Conservation (phyloP, 2,797 vertebrate species). For the Allobates femoralis region DNA sequence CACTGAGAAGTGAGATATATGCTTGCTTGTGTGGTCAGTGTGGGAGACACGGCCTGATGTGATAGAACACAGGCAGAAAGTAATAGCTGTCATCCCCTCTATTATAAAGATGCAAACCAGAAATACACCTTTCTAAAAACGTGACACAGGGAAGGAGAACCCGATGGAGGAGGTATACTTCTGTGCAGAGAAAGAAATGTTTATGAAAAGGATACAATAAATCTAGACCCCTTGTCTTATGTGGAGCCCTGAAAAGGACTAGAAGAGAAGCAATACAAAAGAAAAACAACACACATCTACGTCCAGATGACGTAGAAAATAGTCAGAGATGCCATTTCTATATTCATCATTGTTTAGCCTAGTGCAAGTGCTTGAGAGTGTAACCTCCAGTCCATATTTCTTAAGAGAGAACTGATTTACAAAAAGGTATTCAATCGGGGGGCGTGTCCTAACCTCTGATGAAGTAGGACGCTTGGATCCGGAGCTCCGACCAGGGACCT, state of each 20-base stretch:
- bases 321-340: neutral
- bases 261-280: neutral
- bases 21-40: slow-evolving; percentile 42
- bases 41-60: slow-evolving; percentile 18
- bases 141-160: neutral
- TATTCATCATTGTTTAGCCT: neutral
- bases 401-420: no score
- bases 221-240: neutral
- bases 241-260: neutral
- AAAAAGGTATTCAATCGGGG: no score
- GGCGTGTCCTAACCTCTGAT: no score
- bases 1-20: slow-evolving; percentile 10
- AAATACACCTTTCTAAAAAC: slow-evolving; percentile 29
- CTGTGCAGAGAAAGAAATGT: slow-evolving; percentile 26
- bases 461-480: no score
- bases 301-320: no score
- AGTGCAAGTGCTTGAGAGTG: neutral
- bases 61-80: slow-evolving; percentile 28
- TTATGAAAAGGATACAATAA: slow-evolving; percentile 28
- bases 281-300: no score
- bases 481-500: no score
- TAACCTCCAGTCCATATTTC: no score
- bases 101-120: slow-evolving; percentile 1
- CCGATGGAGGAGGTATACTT: neutral
- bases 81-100: slow-evolving; percentile 36